A percentile compares a stretch with the other conserved stretches of the same genome.
Conservation (phyloP, 2,888 invertebrate species). For the Seira sanloemensis region DNA sequence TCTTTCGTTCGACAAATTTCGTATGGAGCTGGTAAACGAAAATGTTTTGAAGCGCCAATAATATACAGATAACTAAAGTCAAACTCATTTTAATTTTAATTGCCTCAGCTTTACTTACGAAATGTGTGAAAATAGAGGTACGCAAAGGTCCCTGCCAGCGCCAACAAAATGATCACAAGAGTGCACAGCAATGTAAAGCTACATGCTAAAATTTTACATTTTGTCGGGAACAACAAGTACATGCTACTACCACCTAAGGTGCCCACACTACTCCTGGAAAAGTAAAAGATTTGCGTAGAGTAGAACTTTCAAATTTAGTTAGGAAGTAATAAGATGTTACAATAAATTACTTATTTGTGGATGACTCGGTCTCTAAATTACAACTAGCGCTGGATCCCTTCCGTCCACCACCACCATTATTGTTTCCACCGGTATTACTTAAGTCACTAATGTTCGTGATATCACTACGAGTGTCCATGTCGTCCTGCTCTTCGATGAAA, state of each 20-base stretch:
- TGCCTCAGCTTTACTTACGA: constrained; percentile 51
- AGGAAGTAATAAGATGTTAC: neutral
- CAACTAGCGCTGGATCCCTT: constrained; percentile 44
- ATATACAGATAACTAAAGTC: neutral
- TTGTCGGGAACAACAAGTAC: constrained; percentile 29
- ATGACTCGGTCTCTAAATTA: constrained; percentile 36
- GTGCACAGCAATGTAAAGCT: constrained; percentile 40
- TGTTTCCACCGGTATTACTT: neutral
- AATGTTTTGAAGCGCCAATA: too few species aligned
- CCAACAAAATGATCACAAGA: constrained; percentile 47
- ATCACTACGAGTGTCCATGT: constrained; percentile 40
- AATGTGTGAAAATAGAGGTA: constrained; percentile 66
- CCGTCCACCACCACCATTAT: constrained; percentile 8
- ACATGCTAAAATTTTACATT: constrained; percentile 22
- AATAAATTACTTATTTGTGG: constrained; percentile 42
- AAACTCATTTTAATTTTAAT: neutral
- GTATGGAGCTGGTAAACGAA: constrained; percentile 57
- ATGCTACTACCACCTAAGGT: constrained; percentile 21
- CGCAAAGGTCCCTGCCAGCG: constrained; percentile 49
- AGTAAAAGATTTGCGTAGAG: neutral
- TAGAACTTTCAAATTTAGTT: neutral
- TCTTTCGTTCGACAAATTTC: constrained; percentile 68
- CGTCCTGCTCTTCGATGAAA: constrained; percentile 65
- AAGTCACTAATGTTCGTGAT: constrained; percentile 45
- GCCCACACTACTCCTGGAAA: constrained; percentile 36